Percentiles rank a stretch among this genome's conserved stretches.
Evolutionary conservation across 2,113 vertebrate genomes (phyloP).

Genomic region (Pithys albifrons): DNA sequence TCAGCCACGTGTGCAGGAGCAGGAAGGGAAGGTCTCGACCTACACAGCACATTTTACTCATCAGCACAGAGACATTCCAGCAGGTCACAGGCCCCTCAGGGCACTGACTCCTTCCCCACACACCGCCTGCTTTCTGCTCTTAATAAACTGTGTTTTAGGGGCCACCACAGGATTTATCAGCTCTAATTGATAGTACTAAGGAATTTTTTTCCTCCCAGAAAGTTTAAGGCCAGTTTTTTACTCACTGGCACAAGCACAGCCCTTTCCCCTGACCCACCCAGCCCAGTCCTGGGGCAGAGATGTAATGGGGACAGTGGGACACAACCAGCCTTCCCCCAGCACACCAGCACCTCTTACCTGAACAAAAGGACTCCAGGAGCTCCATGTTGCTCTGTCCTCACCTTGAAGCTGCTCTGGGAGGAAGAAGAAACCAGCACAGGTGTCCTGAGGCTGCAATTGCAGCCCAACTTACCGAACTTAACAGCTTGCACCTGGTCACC

Average conservation of each 20-base stretch:
- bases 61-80: background rate
- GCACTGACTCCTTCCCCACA: background rate
- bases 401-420: rapidly evolving
- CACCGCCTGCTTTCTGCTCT: background rate
- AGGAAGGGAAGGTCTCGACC: background rate
- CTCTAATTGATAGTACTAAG: background rate
- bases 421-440: background rate
- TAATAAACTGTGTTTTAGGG: background rate
- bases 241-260: background rate
- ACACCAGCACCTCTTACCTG: background rate
- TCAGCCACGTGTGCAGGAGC: background rate
- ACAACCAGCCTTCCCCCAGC: background rate
- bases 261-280: rapidly evolving
- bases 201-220: background rate
- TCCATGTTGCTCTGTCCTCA: rapidly evolving
- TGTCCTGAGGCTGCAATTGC: background rate
- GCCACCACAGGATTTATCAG: background rate
- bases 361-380: rapidly evolving
- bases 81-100: background rate
- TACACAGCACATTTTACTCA: background rate
- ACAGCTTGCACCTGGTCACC: background rate
- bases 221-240: background rate
- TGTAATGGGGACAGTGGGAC: rapidly evolving
- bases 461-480: background rate
- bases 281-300: rapidly evolving